Conservation (phyloP, 1,140 invertebrate genomes). For the Trichonephila inaurata region DNA sequence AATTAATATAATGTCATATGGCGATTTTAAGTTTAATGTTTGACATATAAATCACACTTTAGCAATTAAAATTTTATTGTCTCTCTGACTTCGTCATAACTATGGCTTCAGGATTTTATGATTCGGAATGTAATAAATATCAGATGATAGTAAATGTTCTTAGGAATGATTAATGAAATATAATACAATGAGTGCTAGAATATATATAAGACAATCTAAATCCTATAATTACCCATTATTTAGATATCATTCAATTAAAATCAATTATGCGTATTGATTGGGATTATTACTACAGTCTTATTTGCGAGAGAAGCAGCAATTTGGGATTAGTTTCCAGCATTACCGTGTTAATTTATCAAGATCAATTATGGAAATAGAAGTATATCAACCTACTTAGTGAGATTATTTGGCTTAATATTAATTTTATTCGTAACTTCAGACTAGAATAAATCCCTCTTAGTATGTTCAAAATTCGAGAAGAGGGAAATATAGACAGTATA, state of each 20-base stretch:
- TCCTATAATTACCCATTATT: background rate
- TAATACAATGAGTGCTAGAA: background rate
- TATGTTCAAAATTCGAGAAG: too few relatives aligned
- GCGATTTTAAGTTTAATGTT: too few relatives aligned
- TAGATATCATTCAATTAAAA: slow-evolving; percentile 17
- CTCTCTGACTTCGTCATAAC: background rate
- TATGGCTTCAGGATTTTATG: background rate
- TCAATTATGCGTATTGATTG: slow-evolving; percentile 24
- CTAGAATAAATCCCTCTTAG: background rate
- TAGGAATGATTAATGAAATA: background rate
- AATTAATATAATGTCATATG: too few relatives aligned
- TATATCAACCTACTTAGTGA: background rate
- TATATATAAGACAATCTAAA: background rate
- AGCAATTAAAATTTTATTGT: background rate
- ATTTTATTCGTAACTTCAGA: background rate
- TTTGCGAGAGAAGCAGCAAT: background rate
- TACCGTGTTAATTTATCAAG: slow-evolving; percentile 10
- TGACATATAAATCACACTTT: too few relatives aligned
- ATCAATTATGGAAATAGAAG: slow-evolving; percentile 26
- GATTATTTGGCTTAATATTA: background rate
- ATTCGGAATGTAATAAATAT: background rate
- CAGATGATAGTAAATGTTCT: background rate
- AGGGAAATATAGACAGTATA: too few relatives aligned
- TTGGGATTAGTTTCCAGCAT: background rate
- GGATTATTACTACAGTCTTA: background rate